Percentiles rank a stretch among this genome's conserved stretches.
Evolutionary conservation across 1,140 invertebrate species (phyloP).

Genomic region (Magallana ariakensis): DNA sequence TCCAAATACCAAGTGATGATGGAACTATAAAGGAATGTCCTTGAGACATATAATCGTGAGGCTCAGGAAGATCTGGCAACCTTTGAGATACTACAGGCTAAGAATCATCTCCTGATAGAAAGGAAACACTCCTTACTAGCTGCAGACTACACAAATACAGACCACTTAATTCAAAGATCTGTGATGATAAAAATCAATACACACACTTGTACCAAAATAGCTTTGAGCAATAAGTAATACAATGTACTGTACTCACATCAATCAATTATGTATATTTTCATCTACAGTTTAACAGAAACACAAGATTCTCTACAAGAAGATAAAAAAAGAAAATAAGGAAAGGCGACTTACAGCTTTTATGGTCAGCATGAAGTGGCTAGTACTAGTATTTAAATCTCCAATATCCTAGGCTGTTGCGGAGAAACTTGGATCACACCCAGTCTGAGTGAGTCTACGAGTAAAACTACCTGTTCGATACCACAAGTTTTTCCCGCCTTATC

Average conservation of each 20-base stretch:
- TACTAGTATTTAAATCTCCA: not conserved
- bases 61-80: too few relatives aligned
- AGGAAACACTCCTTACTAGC: too few relatives aligned
- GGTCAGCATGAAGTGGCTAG: not conserved
- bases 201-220: conserved; percentile 26
- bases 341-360: not conserved
- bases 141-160: too few relatives aligned
- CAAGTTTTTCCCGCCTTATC: conserved; percentile 10
- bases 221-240: not conserved
- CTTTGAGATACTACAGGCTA: too few relatives aligned
- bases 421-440: conserved; percentile 15
- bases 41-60: too few relatives aligned
- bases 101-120: too few relatives aligned
- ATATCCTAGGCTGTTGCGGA: conserved; percentile 6
- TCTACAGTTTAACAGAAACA: not conserved
- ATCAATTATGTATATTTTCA: too few relatives aligned
- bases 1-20: too few relatives aligned
- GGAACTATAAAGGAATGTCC: too few relatives aligned
- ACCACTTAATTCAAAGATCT: too few relatives aligned
- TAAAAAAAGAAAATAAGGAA: not conserved
- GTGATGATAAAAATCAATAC: not conserved
- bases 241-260: too few relatives aligned
- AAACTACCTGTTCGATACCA: conserved; percentile 14
- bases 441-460: not conserved
- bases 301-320: not conserved